phyloP scores from a whole-genome alignment of 2,113 vertebrate genomes.

The Chitala chitala region DNA sequence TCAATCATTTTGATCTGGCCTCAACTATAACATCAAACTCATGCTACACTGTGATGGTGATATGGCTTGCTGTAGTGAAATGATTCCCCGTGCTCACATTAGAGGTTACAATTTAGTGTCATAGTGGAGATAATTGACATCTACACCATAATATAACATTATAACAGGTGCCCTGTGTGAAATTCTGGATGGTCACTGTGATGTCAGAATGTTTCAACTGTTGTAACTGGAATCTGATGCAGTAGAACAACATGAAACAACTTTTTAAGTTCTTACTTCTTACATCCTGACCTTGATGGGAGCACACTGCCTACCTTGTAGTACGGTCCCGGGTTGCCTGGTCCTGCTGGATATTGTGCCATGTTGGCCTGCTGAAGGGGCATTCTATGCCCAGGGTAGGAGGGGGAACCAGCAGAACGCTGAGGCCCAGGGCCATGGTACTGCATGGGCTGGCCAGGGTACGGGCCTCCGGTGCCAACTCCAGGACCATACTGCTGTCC shows the following conservation, averaged over 20 bases:
- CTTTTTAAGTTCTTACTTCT: neutral
- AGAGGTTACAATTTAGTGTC: too few species aligned
- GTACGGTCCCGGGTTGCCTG: constrained; percentile 69
- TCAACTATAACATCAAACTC: too few species aligned
- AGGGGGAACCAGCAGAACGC: constrained; percentile 73
- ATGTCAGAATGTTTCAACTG: neutral
- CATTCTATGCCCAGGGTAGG: constrained; percentile 78
- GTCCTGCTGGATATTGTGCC: constrained; percentile 69
- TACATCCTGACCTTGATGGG: neutral
- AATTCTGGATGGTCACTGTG: neutral
- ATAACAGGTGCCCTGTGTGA: neutral
- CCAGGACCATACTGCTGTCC: constrained; percentile 61
- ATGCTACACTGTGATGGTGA: too few species aligned
- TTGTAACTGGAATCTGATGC: neutral
- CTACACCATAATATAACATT: too few species aligned
- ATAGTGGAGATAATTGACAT: too few species aligned
- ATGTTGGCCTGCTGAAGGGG: constrained; percentile 66
- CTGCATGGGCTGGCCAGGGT: constrained; percentile 76
- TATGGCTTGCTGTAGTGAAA: too few species aligned
- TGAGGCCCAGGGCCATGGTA: constrained; percentile 67
- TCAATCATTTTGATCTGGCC: too few species aligned
- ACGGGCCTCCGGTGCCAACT: constrained; percentile 51
- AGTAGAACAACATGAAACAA: neutral
- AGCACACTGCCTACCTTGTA: constrained; percentile 71
- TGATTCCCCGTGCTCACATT: too few species aligned